Conservation (phyloP, 1,140 invertebrate species). For the Sarcophaga peregrina region DNA sequence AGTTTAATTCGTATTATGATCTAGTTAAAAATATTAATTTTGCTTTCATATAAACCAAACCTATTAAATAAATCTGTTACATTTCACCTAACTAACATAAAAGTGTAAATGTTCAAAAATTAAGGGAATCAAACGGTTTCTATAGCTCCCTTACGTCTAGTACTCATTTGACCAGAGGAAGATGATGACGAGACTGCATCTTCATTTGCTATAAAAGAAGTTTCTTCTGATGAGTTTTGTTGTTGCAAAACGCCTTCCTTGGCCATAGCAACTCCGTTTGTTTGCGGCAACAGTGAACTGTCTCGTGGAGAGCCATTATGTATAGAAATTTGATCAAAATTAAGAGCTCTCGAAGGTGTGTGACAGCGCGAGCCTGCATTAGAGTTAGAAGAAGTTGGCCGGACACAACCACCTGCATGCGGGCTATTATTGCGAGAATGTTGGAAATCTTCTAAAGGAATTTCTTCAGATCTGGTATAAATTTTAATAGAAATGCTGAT, state of each 20-base stretch:
- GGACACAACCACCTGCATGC: slow-evolving; percentile 49
- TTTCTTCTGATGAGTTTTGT: slow-evolving; percentile 74
- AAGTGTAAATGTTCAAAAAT: not conserved
- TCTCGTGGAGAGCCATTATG: slow-evolving; percentile 63
- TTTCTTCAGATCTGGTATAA: slow-evolving; percentile 77
- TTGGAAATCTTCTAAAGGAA: slow-evolving; percentile 83
- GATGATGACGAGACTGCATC: slow-evolving; percentile 37
- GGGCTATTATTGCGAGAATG: slow-evolving; percentile 64
- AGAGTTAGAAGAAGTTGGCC: slow-evolving; percentile 47
- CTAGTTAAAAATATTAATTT: slow-evolving; percentile 1
- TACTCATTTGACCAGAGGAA: slow-evolving; percentile 52
- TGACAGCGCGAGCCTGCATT: slow-evolving; percentile 61
- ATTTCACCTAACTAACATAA: slow-evolving; percentile 20
- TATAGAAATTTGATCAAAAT: slow-evolving; percentile 66
- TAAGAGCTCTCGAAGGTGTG: slow-evolving; percentile 61
- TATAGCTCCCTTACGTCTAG: slow-evolving; percentile 72
- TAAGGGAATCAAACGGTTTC: slow-evolving; percentile 74
- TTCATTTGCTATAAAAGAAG: slow-evolving; percentile 76
- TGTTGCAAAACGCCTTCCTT: slow-evolving; percentile 52
- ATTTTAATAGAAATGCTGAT: not conserved
- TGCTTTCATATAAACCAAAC: not conserved
- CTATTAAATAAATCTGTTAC: slow-evolving; percentile 4
- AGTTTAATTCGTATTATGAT: not conserved
- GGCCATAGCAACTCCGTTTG: slow-evolving; percentile 52
- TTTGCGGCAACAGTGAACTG: slow-evolving; percentile 51